Evolutionary conservation across 2,113 vertebrate species (phyloP).

Genomic region (Anhinga anhinga): DNA sequence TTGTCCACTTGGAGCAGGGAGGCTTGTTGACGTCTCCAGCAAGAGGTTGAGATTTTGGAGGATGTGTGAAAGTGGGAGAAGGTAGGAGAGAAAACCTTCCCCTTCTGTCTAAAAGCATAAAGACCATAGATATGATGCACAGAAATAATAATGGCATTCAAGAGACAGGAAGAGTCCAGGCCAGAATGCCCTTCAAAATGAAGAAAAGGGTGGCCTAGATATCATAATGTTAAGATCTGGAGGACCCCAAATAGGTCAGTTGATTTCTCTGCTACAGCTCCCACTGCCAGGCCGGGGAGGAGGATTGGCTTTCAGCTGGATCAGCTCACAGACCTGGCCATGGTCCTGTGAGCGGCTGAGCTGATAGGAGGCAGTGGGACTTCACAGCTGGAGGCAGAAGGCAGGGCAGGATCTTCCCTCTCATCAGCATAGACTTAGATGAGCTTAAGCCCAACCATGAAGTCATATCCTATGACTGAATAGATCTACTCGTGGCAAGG

Average conservation of each 20-base stretch:
- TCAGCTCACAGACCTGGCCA: not conserved
- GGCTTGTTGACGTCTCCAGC: not conserved
- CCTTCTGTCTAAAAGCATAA: not conserved
- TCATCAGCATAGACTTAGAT: not conserved
- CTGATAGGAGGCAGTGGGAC: not conserved
- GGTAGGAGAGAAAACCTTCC: not conserved
- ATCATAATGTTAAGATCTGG: not conserved
- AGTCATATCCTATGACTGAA: not conserved
- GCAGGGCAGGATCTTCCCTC: not conserved
- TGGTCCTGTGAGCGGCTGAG: not conserved
- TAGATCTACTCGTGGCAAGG: not conserved
- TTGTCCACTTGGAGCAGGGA: not conserved
- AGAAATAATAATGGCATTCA: not conserved
- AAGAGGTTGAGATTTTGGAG: not conserved
- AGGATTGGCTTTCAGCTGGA: not conserved
- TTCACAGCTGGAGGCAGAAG: not conserved
- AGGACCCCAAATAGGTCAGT: not conserved
- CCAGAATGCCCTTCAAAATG: not conserved
- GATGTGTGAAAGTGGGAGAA: not conserved
- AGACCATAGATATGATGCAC: not conserved
- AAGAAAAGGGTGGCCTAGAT: not conserved
- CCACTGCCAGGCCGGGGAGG: not conserved
- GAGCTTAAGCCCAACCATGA: not conserved
- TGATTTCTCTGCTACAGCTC: not conserved
- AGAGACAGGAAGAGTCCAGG: not conserved